Conservation (phyloP, 30 jellyfish, hydroid and myxozoan genomes). For the Aurelia aurita region DNA sequence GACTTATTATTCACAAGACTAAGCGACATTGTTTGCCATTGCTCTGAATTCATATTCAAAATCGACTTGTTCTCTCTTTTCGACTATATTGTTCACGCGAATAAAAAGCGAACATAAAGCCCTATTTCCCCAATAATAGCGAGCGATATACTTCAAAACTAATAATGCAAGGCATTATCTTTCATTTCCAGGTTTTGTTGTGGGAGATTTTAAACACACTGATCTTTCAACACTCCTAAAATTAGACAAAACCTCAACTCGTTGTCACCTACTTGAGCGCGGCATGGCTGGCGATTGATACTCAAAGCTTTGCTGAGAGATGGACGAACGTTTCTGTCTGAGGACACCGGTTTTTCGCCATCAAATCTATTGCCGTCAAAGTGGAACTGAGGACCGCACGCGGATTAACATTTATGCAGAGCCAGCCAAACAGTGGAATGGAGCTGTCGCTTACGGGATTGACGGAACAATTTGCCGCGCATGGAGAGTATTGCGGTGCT, state of each 20-base stretch:
- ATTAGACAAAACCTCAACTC: constrained; percentile 44
- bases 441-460: too few relatives aligned
- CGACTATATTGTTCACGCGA: constrained; percentile 57
- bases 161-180: constrained; percentile 33
- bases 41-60: constrained; percentile 56
- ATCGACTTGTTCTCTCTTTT: constrained; percentile 56
- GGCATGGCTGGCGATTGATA: background rate
- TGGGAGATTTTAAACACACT: constrained; percentile 32
- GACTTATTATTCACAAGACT: constrained; percentile 47
- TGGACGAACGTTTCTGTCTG: constrained; percentile 15
- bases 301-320: constrained; percentile 21
- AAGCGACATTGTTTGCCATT: constrained; percentile 60
- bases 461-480: too few relatives aligned
- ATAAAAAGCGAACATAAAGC: constrained; percentile 71
- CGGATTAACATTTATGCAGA: too few relatives aligned
- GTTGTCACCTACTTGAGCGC: constrained; percentile 34
- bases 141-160: constrained; percentile 49
- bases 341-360: background rate
- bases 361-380: too few relatives aligned
- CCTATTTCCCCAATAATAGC: constrained; percentile 76
- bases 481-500: too few relatives aligned
- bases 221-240: constrained; percentile 41
- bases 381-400: too few relatives aligned
- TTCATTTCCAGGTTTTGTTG: constrained; percentile 65
- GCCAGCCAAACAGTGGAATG: too few relatives aligned